Conservation (phyloP, 1,140 invertebrate species). For the Bathynomus jamesi region DNA sequence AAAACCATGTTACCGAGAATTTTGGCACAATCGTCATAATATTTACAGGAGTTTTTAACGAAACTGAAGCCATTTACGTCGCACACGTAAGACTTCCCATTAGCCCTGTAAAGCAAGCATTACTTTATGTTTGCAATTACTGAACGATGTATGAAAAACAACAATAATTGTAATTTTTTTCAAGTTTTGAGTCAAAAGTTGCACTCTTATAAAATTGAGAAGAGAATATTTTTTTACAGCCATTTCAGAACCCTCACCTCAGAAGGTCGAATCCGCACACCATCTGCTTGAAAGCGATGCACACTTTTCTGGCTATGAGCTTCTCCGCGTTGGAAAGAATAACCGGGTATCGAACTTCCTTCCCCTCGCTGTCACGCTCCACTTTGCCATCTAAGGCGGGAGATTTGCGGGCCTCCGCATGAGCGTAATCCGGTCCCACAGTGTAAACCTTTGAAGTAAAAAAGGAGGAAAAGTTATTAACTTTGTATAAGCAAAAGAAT, state of each 20-base stretch:
- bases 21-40: constrained; percentile 98
- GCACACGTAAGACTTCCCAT: constrained; percentile 97
- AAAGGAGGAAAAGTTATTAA: not conserved
- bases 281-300: constrained; percentile 96
- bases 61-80: constrained; percentile 99
- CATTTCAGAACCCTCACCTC: too few species aligned
- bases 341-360: constrained; percentile 97
- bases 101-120: constrained; percentile 60
- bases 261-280: constrained; percentile 99
- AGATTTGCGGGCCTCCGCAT: constrained; percentile 97
- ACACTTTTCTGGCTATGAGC: constrained; percentile 96
- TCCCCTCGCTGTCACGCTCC: constrained; percentile 94
- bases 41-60: constrained; percentile 99
- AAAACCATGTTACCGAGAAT: constrained; percentile 90
- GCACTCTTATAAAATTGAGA: too few species aligned
- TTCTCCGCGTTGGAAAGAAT: constrained; percentile 97
- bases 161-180: too few species aligned
- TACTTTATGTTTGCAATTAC: too few species aligned
- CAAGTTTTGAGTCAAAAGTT: too few species aligned
- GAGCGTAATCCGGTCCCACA: constrained; percentile 96
- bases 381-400: constrained; percentile 97
- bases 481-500: too few species aligned
- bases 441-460: constrained; percentile 65
- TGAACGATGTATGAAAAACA: too few species aligned
- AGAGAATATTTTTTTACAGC: too few species aligned